phyloP scores from a whole-genome alignment of 2,888 invertebrate genomes.

The Ethmia dodecea region DNA sequence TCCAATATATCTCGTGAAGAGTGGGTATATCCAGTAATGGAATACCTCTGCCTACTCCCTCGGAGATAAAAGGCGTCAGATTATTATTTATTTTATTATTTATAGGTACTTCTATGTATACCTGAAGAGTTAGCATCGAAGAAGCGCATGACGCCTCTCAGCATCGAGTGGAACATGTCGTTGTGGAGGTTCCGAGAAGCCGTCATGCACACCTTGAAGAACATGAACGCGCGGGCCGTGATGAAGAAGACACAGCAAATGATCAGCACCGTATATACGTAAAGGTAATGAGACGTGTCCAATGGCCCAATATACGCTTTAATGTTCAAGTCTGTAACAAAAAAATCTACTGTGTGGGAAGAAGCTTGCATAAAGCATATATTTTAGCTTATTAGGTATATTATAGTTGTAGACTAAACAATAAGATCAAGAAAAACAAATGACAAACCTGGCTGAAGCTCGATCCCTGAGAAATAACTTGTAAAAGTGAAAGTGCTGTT shows the following conservation, averaged over 20 bases:
- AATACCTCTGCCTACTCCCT: no score
- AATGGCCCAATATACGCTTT: slow-evolving; percentile 62
- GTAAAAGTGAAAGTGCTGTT: slow-evolving; percentile 50
- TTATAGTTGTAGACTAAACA: no score
- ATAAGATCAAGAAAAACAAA: no score
- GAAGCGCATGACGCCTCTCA: slow-evolving; percentile 88
- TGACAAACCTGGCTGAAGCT: slow-evolving; percentile 40
- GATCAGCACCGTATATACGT: slow-evolving; percentile 62
- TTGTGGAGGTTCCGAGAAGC: slow-evolving; percentile 88
- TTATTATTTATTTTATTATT: not conserved
- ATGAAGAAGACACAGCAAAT: slow-evolving; percentile 74
- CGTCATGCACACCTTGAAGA: slow-evolving; percentile 86
- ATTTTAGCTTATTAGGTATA: no score
- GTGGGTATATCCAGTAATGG: no score
- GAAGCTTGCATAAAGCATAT: no score
- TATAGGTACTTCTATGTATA: slow-evolving; percentile 23
- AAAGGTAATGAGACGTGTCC: slow-evolving; percentile 62
- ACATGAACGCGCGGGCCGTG: slow-evolving; percentile 79
- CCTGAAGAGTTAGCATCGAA: slow-evolving; percentile 92
- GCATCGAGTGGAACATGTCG: slow-evolving; percentile 88
- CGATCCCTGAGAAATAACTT: slow-evolving; percentile 57
- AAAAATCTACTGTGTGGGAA: no score
- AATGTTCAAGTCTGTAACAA: slow-evolving; percentile 58
- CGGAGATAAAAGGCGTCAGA: no score
- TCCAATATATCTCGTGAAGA: no score